Evolutionary conservation across 2,797 vertebrate genomes (phyloP), one percentile per base, ranked within the genome.

Genomic region (Esox masquinongy): DNA sequence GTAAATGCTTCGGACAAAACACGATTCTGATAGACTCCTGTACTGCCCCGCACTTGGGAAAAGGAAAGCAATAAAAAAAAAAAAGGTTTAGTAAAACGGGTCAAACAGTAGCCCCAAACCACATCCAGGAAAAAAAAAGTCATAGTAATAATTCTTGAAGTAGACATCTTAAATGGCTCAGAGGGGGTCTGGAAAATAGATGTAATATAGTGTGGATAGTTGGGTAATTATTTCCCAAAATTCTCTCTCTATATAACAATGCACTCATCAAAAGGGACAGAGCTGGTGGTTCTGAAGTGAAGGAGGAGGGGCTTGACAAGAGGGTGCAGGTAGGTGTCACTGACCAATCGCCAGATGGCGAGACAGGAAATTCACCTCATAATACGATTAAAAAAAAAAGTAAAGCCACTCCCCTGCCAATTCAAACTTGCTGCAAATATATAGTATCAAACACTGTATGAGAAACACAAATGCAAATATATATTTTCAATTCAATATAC

Each of bases 391-490:
- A 75, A 68, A 74, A 12, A 61, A 84, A 73, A 70, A 82, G 83
- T 79, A 82, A 88, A 84, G 88, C 49, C 29, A 71, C 70, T 43
- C 79, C 87, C 79, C 78, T 79, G 86, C 87, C 12, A 84, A 88
- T 86, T 89, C 88, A 90, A 81, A 86, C 84, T 76, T 80, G 72
- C 79, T 24, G 34, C 76, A 36, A 19, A 86, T 79, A 87, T 84
- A 89, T 81, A 88, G 61, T 64, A 63, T 59, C 43, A 64, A 47
- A 71, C 72, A 86, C 83, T 83, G 83, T 77, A 88, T 88, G 83
- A 90, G 77, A 85, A 85, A 83, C 87, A 90, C 76, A 85, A 86
- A 91, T 77, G 87, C 81, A 89, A 88, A 90, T 86, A 90, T 86
- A 90, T 82, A 81, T 90, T 90, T 24, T 61, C n/a, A 61, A 61